Evolutionary conservation across 2,888 invertebrate species (phyloP).

Genomic region (Thumatha senex): DNA sequence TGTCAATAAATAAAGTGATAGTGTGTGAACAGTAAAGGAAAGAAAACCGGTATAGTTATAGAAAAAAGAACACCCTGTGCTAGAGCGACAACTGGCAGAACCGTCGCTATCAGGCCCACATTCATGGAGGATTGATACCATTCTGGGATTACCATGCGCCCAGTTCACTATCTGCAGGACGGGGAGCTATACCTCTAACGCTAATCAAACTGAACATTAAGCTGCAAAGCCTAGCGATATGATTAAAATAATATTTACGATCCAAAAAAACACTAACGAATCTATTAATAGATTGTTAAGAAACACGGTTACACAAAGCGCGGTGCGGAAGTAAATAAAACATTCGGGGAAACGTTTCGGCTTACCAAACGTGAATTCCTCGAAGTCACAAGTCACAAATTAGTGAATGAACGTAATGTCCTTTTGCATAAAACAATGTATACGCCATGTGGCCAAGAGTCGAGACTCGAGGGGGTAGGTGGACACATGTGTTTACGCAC

Average conservation of each 20-base stretch:
- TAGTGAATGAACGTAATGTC: slow-evolving; percentile 70
- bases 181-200: no score
- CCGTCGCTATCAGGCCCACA: no score
- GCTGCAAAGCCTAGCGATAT: neutral
- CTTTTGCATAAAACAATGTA: slow-evolving; percentile 76
- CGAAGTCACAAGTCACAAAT: slow-evolving; percentile 60
- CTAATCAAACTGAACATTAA: no score
- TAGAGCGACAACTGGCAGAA: no score
- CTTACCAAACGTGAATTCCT: slow-evolving; percentile 62
- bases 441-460: slow-evolving; percentile 54
- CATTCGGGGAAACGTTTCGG: slow-evolving; percentile 50
- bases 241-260: neutral
- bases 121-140: no score
- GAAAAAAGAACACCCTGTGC: no score
- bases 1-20: no score
- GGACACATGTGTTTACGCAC: slow-evolving; percentile 75
- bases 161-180: no score
- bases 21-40: no score
- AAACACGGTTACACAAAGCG: slow-evolving; percentile 19
- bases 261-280: neutral
- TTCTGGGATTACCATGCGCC: no score
- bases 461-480: slow-evolving; percentile 57
- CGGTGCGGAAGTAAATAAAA: slow-evolving; percentile 36
- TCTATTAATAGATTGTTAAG: slow-evolving; percentile 1
- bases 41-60: no score